phyloP scores from a whole-genome alignment of 2,888 invertebrate genomes.

The Diploptera punctata region DNA sequence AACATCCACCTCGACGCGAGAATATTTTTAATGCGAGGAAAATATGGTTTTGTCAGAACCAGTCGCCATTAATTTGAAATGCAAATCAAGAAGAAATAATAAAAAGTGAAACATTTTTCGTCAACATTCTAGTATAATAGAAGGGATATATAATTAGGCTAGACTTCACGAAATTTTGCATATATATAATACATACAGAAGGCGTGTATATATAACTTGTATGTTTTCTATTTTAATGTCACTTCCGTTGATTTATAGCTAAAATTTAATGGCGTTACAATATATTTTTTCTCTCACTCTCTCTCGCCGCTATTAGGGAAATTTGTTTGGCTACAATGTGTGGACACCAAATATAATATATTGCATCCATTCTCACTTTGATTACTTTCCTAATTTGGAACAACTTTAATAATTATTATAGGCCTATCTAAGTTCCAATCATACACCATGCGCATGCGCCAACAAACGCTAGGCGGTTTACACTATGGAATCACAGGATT shows the following conservation, averaged over 20 bases:
- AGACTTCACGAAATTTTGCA: conserved; percentile 17
- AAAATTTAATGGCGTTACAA: conserved; percentile 26
- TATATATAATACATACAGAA: conserved; percentile 21
- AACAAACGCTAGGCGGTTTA: no score
- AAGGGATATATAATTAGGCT: conserved; percentile 6
- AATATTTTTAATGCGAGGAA: conserved; percentile 8
- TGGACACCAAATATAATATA: conserved; percentile 2
- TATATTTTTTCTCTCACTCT: conserved; percentile 10
- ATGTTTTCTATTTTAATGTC: conserved; percentile 25
- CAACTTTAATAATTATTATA: no score
- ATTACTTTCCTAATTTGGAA: background rate
- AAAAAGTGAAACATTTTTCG: conserved; percentile 16
- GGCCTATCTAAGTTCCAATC: no score
- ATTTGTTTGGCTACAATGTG: conserved; percentile 18
- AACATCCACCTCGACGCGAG: background rate
- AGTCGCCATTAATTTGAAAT: conserved; percentile 17
- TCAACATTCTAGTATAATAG: conserved; percentile 9
- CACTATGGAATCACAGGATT: no score
- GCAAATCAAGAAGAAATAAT: conserved; percentile 11
- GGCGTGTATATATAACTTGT: conserved; percentile 18
- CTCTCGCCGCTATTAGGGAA: conserved; percentile 4
- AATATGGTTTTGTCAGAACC: conserved; percentile 21
- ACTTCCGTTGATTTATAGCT: conserved; percentile 17
- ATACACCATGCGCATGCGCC: no score
- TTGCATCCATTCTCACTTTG: background rate